Base-by-base conservation (phyloP, 2,797 vertebrate genomes). In the Sebastes cheni region DNA sequence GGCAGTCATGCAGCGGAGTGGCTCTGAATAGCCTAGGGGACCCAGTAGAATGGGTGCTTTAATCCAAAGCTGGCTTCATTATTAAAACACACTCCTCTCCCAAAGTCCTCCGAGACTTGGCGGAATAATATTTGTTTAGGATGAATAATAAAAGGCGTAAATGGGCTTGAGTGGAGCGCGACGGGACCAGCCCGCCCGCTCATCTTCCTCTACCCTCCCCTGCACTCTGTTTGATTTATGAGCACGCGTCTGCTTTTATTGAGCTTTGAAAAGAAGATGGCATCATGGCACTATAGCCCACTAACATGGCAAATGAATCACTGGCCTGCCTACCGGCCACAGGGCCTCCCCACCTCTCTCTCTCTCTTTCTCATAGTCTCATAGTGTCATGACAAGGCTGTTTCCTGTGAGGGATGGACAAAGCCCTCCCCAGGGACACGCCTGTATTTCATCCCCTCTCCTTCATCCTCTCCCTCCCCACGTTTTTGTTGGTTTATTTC, bases 81-180 rank as follows among this genome's bases (percentile, higher is more conserved):
- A 94, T 92, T 90, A 91, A 95, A 94, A 93, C 85, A 89, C 86
- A 86, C 83, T 87, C 65, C 52, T 76, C 84, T 87, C 75, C 78
- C 72, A 77, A 92, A 90, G 85, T 94, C 93, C 93, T 87, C 84
- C 0, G 88, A 94, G 93, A 94, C 88, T 89, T 82, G 54, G 72
- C n/a, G 77, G 92, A 91, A 94, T 94, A 94, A 95, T 94, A 94
- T 94, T 94, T 94, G 94, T 94, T 94, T 92, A 92, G 91, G 81
- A 84, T 90, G 92, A 94, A 94, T 92, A 89, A 93, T 92, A 92
- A 91, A 92, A 93, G 85, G 79, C 86, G 14, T 89, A 93, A 92
- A 93, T 92, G 89, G 84, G 90, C 87, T 87, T 55, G 89, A 89
- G 86, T 58, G 69, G 75, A 87, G 91, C 80, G 85, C 72, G 54